These are phyloP conservation scores for Paramacrobiotus metropolitanus DNA, from an alignment of 1,140 invertebrate species.

Conservation along the genomic window DNA sequence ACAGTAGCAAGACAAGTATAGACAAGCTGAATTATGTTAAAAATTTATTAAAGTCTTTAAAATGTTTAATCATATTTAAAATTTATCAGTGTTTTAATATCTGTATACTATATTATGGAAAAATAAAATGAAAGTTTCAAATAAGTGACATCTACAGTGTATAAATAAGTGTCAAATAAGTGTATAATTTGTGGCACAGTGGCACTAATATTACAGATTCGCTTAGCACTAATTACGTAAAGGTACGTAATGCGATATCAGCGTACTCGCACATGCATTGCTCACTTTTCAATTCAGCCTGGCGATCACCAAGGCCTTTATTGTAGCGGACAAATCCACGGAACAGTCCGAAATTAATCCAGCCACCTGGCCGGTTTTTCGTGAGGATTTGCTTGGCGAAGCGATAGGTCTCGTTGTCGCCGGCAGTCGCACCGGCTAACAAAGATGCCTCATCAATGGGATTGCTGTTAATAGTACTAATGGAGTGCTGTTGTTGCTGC, in stretches of 20 bases:
- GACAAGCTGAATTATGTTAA: too few relatives aligned
- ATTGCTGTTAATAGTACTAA: slow-evolving; percentile 15
- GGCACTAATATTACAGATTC: too few relatives aligned
- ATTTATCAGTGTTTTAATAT: too few relatives aligned
- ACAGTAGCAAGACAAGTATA: too few relatives aligned
- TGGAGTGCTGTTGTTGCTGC: slow-evolving; percentile 30
- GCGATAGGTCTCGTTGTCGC: slow-evolving; percentile 1
- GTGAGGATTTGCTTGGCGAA: slow-evolving; percentile 30
- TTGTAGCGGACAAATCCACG: slow-evolving; percentile 56
- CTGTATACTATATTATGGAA: too few relatives aligned
- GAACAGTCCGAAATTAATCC: slow-evolving; percentile 54
- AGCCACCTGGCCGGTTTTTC: slow-evolving; percentile 23
- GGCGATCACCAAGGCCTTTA: slow-evolving; percentile 41
- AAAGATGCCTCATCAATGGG: neutral
- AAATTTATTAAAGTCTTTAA: too few relatives aligned
- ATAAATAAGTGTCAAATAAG: slow-evolving; percentile 5
- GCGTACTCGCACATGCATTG: too few relatives aligned
- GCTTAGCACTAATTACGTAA: too few relatives aligned
- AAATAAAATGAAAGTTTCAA: too few relatives aligned
- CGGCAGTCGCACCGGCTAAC: slow-evolving; percentile 16
- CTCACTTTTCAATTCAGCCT: slow-evolving; percentile 29
- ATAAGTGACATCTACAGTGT: too few relatives aligned
- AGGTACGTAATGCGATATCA: too few relatives aligned
- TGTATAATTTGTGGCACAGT: slow-evolving; percentile 6
- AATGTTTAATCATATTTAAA: too few relatives aligned